These are phyloP conservation scores for Plebejus argus DNA, from an alignment of 2,888 invertebrate genomes.

Conservation along the genomic window DNA sequence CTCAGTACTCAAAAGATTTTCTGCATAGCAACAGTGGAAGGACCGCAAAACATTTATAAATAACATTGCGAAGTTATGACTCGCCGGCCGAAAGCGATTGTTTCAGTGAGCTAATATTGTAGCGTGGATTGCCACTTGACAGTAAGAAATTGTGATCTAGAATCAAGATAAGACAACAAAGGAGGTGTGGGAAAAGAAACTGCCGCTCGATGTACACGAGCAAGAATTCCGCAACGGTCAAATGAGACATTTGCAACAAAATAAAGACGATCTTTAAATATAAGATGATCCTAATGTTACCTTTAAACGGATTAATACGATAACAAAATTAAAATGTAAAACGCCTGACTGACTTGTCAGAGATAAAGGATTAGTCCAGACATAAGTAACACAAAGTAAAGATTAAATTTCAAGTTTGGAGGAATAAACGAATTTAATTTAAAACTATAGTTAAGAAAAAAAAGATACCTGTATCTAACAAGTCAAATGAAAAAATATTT, in stretches of 20 bases:
- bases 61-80: conserved; percentile 15
- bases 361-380: conserved; percentile 2
- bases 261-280: not conserved
- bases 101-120: conserved; percentile 12
- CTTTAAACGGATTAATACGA: not conserved
- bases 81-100: conserved; percentile 7
- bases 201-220: not conserved
- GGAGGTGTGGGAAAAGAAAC: conserved; percentile 20
- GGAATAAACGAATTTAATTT: not conserved
- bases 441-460: not conserved
- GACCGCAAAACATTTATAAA: conserved; percentile 14
- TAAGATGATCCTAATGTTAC: not conserved
- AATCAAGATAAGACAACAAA: conserved; percentile 7
- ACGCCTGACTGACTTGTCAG: conserved; percentile 6
- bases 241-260: conserved; percentile 14
- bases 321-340: conserved; percentile 4
- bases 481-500: not conserved
- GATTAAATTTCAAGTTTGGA: not conserved
- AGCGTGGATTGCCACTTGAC: conserved; percentile 16
- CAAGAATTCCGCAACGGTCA: not conserved
- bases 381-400: not conserved
- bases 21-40: not conserved
- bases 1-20: conserved; percentile 8
- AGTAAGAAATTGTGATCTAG: conserved; percentile 20
- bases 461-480: not conserved